Conservation (phyloP, 2,797 vertebrate species). For the Cercopithecus mitis region DNA sequence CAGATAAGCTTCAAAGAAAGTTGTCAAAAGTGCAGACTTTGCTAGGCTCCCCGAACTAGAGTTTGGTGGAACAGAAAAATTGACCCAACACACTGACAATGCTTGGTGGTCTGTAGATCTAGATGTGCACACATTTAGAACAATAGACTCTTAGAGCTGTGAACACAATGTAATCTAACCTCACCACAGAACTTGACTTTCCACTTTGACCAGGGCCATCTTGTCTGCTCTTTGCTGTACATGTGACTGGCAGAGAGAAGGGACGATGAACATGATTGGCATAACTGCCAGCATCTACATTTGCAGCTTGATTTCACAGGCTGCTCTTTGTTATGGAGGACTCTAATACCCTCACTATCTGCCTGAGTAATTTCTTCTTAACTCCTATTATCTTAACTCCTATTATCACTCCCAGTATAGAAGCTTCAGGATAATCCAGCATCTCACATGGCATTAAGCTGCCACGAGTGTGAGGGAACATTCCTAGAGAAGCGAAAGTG, state of each 20-base stretch:
- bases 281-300: background rate
- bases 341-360: background rate
- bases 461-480: background rate
- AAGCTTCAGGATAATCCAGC: background rate
- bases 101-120: background rate
- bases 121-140: background rate
- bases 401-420: background rate
- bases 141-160: background rate
- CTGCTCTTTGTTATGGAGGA: background rate
- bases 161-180: background rate
- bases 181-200: background rate
- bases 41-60: background rate
- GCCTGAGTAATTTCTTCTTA: background rate
- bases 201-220: background rate
- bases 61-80: background rate
- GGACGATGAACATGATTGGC: background rate
- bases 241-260: background rate
- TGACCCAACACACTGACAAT: background rate
- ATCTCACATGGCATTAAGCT: background rate
- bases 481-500: background rate
- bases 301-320: background rate
- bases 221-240: background rate
- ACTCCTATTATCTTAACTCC: background rate
- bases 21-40: background rate
- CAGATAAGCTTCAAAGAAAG: background rate